Evolutionary conservation across 2,888 invertebrate genomes (phyloP), one percentile per base, ranked within the genome.

Genomic region (Apamea epomidion): DNA sequence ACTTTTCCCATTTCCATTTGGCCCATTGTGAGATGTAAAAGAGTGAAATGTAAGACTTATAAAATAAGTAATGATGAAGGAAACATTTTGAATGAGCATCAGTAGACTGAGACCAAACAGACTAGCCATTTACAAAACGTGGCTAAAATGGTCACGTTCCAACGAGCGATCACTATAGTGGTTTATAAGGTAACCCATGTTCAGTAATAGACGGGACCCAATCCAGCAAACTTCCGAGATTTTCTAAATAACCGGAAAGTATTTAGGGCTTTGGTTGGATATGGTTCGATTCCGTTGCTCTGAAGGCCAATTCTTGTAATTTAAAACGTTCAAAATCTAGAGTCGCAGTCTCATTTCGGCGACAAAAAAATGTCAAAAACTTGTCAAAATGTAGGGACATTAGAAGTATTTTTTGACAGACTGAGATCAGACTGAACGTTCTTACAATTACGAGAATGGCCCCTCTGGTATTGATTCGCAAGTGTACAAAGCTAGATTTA

Each of bases 211-310:
- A 7, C 14, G 25, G 45, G 14, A 32, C 21, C 51, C 51, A 51
- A 51, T 45, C 29, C 21, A 8, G 25, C 18, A 12, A n/a, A 37
- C 6, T 29, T 72, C 10, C 3, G 16, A 73, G 10, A 25, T 37
- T 74, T 68, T 32, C 14, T 37, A 7, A 74, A 74, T 37, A 48
- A 71, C n/a, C n/a, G 18, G 3, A 70, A 48, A 48, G 25, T 69
- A 48, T 69, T 25, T 32, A 32, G 0, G n/a, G 18, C 18, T 69
- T 45, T 67, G 25, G 14, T 32, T 51, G 25, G 16, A 51, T 25
- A 14, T 51, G 14, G 48, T 48, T 51, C 32, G 29, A 70, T 4
- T 29, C 2, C 37, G n/a, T 8, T 14, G 45, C 69, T 37, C 6
- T 7, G 42, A 42, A 42, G 42, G 42, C 42, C 7, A 42, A 42